These are phyloP conservation scores for Andricus curvator DNA, from an alignment of 2,888 invertebrate genomes.

Conservation along the genomic window DNA sequence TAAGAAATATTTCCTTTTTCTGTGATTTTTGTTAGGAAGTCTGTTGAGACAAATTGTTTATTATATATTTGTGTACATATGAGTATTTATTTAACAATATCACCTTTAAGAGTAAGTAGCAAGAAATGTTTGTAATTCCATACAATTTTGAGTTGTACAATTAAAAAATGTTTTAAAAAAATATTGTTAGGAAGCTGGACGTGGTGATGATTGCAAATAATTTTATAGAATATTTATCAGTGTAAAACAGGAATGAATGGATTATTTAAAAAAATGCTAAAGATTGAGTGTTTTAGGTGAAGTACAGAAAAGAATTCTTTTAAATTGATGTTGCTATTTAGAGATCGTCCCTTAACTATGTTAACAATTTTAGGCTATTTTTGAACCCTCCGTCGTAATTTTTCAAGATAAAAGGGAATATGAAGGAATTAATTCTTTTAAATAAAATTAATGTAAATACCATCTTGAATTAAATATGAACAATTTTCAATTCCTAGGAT, in stretches of 20 bases:
- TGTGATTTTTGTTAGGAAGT: conserved; percentile 12
- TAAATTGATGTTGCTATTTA: neutral
- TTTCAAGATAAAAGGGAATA: no score
- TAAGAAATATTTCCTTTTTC: conserved; percentile 8
- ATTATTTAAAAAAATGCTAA: neutral
- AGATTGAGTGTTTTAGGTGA: neutral
- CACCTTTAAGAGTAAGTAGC: neutral
- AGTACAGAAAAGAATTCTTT: neutral
- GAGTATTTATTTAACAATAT: neutral
- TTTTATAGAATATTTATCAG: conserved; percentile 2
- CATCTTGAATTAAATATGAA: no score
- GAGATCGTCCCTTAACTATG: no score
- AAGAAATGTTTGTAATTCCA: neutral
- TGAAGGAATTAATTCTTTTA: no score
- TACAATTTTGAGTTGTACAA: neutral
- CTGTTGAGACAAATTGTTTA: neutral
- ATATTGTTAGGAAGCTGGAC: neutral
- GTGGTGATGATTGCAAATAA: neutral
- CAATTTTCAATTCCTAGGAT: no score
- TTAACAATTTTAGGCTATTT: no score
- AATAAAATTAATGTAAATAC: no score
- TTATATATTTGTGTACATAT: conserved; percentile 12
- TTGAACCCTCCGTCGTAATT: no score
- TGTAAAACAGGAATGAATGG: conserved; percentile 2
- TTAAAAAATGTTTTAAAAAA: neutral